A percentile compares a stretch with the other conserved stretches of the same genome.
phyloP scores from a whole-genome alignment of 2,113 vertebrate species.

The Python bivittatus region DNA sequence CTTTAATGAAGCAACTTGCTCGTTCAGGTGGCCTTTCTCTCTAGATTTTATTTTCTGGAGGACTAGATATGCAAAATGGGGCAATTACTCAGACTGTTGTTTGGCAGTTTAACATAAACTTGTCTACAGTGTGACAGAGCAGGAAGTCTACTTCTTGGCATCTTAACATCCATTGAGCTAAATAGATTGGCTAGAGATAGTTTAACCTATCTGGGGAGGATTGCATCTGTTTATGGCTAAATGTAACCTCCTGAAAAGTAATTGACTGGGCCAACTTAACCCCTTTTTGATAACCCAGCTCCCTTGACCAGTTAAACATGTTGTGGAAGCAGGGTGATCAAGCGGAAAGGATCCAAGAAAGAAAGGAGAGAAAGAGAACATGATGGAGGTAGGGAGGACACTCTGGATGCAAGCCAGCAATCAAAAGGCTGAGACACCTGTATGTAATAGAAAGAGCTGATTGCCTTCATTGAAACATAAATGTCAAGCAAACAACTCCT shows the following conservation, averaged over 20 bases:
- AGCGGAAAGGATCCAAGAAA: not conserved
- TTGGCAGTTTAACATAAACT: not conserved
- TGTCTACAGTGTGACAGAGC: not conserved
- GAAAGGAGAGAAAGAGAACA: not conserved
- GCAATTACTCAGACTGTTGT: not conserved
- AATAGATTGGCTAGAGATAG: not conserved
- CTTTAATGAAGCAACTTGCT: not conserved
- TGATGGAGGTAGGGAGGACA: not conserved
- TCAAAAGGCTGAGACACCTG: not conserved
- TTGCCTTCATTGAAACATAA: constrained; percentile 11
- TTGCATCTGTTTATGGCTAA: not conserved
- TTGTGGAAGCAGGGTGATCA: not conserved
- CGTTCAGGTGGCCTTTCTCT: not conserved
- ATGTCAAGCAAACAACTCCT: not conserved
- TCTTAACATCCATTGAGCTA: not conserved
- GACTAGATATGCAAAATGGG: not conserved
- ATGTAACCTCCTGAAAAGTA: not conserved
- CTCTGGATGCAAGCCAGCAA: not conserved
- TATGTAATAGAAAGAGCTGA: not conserved
- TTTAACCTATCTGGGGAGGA: not conserved
- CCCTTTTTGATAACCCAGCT: not conserved
- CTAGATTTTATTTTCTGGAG: not conserved
- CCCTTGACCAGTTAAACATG: not conserved
- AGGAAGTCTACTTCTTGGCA: not conserved
- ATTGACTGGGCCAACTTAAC: not conserved